Evolutionary conservation across 2,113 vertebrate species (phyloP), one percentile per base, ranked within the genome.

Genomic region (Cygnus buccinator): DNA sequence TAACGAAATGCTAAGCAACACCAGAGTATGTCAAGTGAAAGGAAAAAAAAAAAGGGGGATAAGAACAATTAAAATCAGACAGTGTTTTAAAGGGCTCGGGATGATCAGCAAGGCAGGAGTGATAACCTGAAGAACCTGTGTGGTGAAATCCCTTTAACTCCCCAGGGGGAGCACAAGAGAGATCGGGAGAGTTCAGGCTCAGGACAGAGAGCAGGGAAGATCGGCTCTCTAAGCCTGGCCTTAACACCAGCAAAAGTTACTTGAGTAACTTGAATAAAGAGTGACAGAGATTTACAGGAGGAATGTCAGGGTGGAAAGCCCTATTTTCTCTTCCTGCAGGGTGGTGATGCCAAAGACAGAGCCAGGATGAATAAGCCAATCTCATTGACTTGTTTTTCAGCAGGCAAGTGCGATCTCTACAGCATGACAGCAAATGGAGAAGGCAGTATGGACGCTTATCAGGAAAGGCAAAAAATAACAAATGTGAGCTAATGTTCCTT

Each of bases 1-100:
- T 97, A 97, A 98, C 95, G 62, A 92, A 97, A 97, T 82, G 89
- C 17, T 13, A 97, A 80, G 88, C 75, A 93, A 96, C 92, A 95
- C 66, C 90, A 71, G 33, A 97, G 87, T 70, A 61, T 87, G 70
- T 95, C 87, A 93, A 90, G 59, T 72, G 68, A 84, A 93, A 13
- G 6, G 80, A 65, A 77, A 90, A 86, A 50, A 28, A 39, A 39
- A 39, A 39, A 9, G 37, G 39, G n/a, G 71, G 76, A 79, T 65
- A 65, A 92, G 78, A 94, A 77, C 91, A 95, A 95, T 91, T 82
- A 80, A 88, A 96, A 87, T 74, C 65, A 74, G 89, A 93, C 68
- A 90, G 33, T 54, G 55, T 55, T 91, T 62, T 46, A 37, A 68
- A 62, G 55, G 39, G 44, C 58, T 78, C 0, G 1, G 73, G 79